Base-by-base conservation (phyloP, 1,140 invertebrate species). In the Tenebrio molitor region DNA sequence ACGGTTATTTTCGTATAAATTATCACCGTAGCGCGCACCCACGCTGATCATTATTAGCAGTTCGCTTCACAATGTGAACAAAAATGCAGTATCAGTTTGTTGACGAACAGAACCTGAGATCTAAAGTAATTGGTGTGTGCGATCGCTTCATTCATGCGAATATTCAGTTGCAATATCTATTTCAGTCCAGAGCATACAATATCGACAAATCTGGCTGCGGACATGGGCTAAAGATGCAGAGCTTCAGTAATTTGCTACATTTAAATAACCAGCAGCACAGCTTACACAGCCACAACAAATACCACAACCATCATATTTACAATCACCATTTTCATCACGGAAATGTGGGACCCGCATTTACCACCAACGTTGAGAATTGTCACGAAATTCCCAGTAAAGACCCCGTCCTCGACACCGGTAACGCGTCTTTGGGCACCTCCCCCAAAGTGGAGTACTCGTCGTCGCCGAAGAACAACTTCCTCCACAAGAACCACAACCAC, bases 401-500 rank as follows among this genome's bases (percentile, higher is more conserved):
- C 67, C 63, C 65, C 29, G 39, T 44, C 10, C 29, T 17, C 8
- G 41, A 23, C 42, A 69, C 29, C 29, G 21, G 29, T 19, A 58
- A n/a, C 12, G 14, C 50, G 8, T 58, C 50, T 4, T 7, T 58
- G 21, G 15, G 50, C 6, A 8, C 21, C 12, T 74, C 74, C 6
- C 75, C 74, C 1, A 77, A 73, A 53, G 71, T 71, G 1, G 74
- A 79, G 1, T 78, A 71, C 21, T 74, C 82, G 82, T 81, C 83
- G 62, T 75, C 80, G 73, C 69, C 80, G 76, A 82, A 72, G 76
- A 21, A 29, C 23, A 58, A 74, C 72, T 64, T 74, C 71, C 63
- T 77, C 74, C 75, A 73, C n/a, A 77, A 75, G 34, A 73, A 76
- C 12, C 76, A 81, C 58, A 74, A 76, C 16, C 86, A 88, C 75